These are phyloP conservation scores for Microtus montanus DNA, from an alignment of 2,113 vertebrate genomes.

Conservation along the genomic window DNA sequence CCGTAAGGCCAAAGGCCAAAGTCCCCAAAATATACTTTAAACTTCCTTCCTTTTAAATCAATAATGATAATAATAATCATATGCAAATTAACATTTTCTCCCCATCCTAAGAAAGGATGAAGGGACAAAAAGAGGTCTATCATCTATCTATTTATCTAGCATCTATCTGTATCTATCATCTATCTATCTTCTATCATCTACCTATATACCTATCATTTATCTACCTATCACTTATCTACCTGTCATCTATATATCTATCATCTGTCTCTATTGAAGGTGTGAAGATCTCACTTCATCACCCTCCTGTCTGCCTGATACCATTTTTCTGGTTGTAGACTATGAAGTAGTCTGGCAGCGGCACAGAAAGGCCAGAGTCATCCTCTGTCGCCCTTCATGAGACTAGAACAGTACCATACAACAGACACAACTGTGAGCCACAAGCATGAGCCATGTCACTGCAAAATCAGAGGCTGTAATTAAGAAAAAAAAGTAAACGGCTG, in stretches of 20 bases:
- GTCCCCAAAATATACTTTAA: conserved; percentile 28
- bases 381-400: conserved; percentile 21
- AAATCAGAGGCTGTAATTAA: not conserved
- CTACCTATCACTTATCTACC: too few relatives aligned
- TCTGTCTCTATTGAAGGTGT: conserved; percentile 11
- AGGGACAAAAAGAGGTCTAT: too few relatives aligned
- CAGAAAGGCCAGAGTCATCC: not conserved
- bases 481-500: not conserved
- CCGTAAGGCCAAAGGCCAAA: not conserved
- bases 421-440: not conserved
- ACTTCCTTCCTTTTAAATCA: conserved; percentile 39
- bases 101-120: conserved; percentile 8
- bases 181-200: too few relatives aligned
- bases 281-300: conserved; percentile 61
- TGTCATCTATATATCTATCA: too few relatives aligned
- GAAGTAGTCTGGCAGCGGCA: conserved; percentile 28
- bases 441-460: not conserved
- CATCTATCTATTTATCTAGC: too few relatives aligned
- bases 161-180: too few relatives aligned
- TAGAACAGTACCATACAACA: accelerated
- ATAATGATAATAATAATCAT: conserved; percentile 45
- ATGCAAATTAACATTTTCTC: conserved; percentile 44
- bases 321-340: conserved; percentile 49
- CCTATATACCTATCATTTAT: too few relatives aligned
- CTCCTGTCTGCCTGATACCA: conserved; percentile 19